Evolutionary conservation across 2,113 vertebrate species (phyloP).

Genomic region (Eulemur macaco): DNA sequence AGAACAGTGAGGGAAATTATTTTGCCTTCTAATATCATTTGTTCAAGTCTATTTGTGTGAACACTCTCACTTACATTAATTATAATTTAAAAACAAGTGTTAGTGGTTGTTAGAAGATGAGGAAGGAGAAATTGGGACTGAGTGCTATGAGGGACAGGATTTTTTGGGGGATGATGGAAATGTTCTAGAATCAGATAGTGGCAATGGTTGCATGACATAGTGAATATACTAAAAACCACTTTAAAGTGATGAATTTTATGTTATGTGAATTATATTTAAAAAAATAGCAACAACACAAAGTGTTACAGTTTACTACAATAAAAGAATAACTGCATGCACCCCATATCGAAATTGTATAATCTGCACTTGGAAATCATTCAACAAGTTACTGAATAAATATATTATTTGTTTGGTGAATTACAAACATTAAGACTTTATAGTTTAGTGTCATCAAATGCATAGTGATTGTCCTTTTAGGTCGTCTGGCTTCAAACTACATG

Average conservation of each 20-base stretch:
- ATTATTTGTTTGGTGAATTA: neutral
- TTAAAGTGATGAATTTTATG: neutral
- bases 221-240: neutral
- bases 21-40: neutral
- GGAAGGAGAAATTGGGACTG: neutral
- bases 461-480: neutral
- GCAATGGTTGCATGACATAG: neutral
- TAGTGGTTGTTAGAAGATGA: neutral
- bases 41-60: neutral
- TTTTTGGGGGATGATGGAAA: neutral
- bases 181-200: neutral
- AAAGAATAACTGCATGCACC: neutral
- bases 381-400: neutral
- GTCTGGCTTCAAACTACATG: neutral
- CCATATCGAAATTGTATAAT: neutral
- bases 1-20: neutral
- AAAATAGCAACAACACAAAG: neutral
- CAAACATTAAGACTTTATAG: neutral
- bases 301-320: neutral
- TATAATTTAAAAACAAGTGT: neutral
- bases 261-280: neutral
- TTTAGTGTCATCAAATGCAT: neutral
- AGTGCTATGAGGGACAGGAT: neutral
- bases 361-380: neutral
- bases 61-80: neutral